Evolutionary conservation across 2,888 invertebrate genomes (phyloP), one percentile per base, ranked within the genome.

Genomic region (Zonitis immaculata): DNA sequence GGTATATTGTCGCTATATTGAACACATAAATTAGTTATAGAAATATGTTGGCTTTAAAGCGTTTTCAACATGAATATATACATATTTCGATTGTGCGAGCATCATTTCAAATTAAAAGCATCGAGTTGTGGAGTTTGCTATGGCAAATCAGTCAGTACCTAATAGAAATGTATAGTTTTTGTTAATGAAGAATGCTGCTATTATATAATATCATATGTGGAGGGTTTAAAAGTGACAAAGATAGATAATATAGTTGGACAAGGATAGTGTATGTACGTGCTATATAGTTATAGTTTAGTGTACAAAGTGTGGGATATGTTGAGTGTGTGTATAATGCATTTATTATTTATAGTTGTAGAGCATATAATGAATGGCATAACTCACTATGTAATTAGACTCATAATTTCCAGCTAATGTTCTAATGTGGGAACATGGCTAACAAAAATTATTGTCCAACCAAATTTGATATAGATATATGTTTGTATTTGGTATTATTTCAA

Each of bases 281-380:
- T 35, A 35, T 35, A 35, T 35, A 22, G 22, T 35, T n/a, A n/a
- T n/a, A n/a, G n/a, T n/a, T n/a, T n/a, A n/a, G 35, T 9, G 35
- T 1, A 16, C 16, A 16, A 18, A 35, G 35, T 35, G 35, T 35
- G 35, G 35, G 35, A 47, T 44, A 45, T n/a, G 20, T 20, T 45
- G 52, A 48, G 63, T 28, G 44, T 28, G 44, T 52, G 60, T 66
- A 68, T 75, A 74, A 74, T 74, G 73, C 71, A 70, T 74, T 74
- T 73, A 75, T 73, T 75, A 76, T 76, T 76, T 75, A 76, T 75
- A 64, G 65, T 62, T 60, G 64, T 35, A 9, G 59, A 59, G 66
- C 65, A 69, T n/a, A n/a, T 75, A 75, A 76, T 74, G 73, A 74
- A 75, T 74, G 75, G 72, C 73, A 74, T 74, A 74, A 74, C 73